Evolutionary conservation across 1,140 invertebrate genomes (phyloP).

Genomic region (Zophobas morio): DNA sequence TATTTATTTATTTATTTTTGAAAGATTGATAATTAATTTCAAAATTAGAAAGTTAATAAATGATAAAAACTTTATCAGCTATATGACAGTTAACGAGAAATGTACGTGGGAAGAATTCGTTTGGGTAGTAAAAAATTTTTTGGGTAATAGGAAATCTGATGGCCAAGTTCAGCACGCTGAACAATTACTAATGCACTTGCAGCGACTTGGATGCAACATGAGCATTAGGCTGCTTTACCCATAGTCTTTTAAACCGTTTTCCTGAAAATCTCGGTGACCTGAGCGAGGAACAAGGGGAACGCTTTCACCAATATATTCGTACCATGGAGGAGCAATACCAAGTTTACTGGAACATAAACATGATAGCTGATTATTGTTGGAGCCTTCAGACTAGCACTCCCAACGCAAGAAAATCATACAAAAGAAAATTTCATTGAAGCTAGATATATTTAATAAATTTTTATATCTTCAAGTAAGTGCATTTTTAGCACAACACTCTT

Average conservation of each 20-base stretch:
- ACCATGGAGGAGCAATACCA: constrained; percentile 61
- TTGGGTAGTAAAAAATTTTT: too few species aligned
- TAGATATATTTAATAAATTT: neutral
- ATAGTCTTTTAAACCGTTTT: constrained; percentile 58
- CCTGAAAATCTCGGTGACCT: constrained; percentile 63
- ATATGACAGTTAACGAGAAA: too few species aligned
- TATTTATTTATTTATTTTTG: too few species aligned
- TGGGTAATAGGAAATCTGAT: too few species aligned
- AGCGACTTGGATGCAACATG: too few species aligned
- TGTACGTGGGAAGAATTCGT: too few species aligned
- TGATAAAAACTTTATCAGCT: too few species aligned
- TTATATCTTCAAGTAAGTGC: neutral
- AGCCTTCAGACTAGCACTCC: neutral
- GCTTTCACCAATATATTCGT: constrained; percentile 60
- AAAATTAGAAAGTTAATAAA: too few species aligned
- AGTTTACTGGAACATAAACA: constrained; percentile 62
- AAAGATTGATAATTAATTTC: too few species aligned
- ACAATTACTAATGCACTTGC: too few species aligned
- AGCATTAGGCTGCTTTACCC: too few species aligned
- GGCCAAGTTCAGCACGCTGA: too few species aligned
- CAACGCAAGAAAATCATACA: neutral
- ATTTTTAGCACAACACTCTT: neutral
- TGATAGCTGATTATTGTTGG: constrained; percentile 55
- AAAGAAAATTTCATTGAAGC: neutral
- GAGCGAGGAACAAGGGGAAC: constrained; percentile 63